A percentile compares a stretch with the other conserved stretches of the same genome.
Conservation (phyloP, 2,797 vertebrate species). For the Peromyscus attwateri region DNA sequence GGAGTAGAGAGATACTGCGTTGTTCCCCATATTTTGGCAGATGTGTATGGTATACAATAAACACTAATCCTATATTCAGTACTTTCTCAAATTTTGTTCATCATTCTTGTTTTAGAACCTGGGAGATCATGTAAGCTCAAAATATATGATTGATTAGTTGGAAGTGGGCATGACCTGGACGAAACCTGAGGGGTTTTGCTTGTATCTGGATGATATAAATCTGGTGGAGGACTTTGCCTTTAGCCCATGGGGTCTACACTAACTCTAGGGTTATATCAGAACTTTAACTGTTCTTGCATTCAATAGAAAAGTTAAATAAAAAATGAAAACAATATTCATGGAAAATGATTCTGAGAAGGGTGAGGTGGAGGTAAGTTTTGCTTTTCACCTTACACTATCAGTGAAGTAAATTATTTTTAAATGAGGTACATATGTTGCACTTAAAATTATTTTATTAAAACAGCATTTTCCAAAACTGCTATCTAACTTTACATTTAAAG, state of each 20-base stretch:
- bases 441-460: slow-evolving; percentile 65
- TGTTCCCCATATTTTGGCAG: neutral
- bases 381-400: slow-evolving; percentile 8
- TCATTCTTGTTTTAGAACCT: neutral
- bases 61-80: neutral
- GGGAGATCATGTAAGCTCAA: neutral
- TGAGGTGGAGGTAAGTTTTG: neutral
- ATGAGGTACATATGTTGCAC: neutral
- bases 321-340: neutral
- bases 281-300: neutral
- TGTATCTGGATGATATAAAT: neutral
- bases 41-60: neutral
- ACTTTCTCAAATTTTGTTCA: neutral
- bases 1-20: neutral
- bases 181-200: neutral
- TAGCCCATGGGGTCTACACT: neutral
- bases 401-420: neutral
- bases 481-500: slow-evolving; percentile 47
- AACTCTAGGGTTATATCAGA: neutral
- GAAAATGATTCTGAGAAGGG: neutral
- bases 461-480: slow-evolving; percentile 32
- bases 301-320: neutral
- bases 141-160: neutral
- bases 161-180: neutral
- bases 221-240: neutral